Base-by-base conservation (phyloP, 2,888 invertebrate species). In the Plagiodera versicolora region DNA sequence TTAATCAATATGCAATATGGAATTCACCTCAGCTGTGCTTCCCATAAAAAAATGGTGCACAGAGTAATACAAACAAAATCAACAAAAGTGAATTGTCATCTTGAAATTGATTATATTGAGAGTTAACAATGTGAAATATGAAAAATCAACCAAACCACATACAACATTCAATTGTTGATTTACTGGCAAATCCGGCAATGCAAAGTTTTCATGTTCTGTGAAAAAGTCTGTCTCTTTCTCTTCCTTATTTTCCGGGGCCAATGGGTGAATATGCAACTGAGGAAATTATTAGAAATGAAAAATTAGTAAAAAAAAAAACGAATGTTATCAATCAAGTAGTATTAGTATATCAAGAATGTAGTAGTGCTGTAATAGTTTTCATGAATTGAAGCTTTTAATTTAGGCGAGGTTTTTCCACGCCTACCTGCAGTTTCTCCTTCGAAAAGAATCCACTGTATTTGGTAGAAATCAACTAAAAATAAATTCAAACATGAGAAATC, bases 151-250 rank as follows among this genome's bases (percentile, higher is more conserved):
- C 53, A 61, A 64, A 58, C 50, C 58, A 66, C 66, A 64, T 70
- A 73, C 73, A 66, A 68, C 60, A 57, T 59, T 63, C 16, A 63
- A 60, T 44, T 68, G 65, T 51, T 61, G 63, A 18, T 56, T 57
- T 52, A 61, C 56, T 35, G 68, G 65, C n/a, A 59, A 35, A 18
- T 72, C 69, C 46, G 65, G 62, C 17, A 63, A 48, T 20, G 66
- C 52, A 61, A 78, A 78, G 64, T 74, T 75, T 72, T 85, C 88
- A 84, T 88, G 90, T 80, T 93, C 91, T 60, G 90, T 89, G 82
- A 97, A 97, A 84, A 97, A 98, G 82, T 98, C 97, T 69, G 90
- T 87, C 67, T 85, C 86, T 72, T 90, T 90, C 71, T 82, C 82
- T 32, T 83, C 83, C 45, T 77, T 78, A 65, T 83, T 83, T 71